These are phyloP conservation scores for Variabilichromis moorii DNA, from an alignment of 2,113 vertebrate species.

Conservation along the genomic window DNA sequence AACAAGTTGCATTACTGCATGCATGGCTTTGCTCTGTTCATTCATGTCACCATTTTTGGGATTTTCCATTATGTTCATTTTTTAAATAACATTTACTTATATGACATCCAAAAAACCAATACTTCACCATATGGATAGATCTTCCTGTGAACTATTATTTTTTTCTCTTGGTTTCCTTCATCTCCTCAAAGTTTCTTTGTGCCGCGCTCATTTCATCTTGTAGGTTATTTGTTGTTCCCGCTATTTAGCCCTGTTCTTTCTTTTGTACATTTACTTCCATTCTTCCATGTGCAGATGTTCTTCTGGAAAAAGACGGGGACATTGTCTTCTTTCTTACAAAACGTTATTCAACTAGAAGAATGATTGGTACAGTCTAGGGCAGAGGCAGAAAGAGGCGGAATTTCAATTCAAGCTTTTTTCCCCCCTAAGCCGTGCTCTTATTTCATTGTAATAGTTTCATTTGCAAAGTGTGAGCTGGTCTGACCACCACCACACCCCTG, in stretches of 20 bases:
- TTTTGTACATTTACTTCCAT: not conserved
- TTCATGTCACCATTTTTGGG: not conserved
- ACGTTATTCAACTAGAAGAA: not conserved
- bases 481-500: not conserved
- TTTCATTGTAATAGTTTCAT: constrained; percentile 17
- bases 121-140: not conserved
- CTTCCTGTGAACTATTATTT: not conserved
- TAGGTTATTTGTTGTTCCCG: not conserved
- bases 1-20: not conserved
- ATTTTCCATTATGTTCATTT: not conserved
- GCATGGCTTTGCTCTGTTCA: not conserved
- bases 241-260: not conserved
- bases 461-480: constrained; percentile 12
- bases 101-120: not conserved
- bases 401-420: not conserved
- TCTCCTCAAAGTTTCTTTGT: not conserved
- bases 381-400: not conserved
- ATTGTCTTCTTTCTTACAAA: not conserved
- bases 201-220: not conserved
- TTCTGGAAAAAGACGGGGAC: not conserved
- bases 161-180: not conserved
- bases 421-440: not conserved
- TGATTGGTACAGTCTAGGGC: not conserved
- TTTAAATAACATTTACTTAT: not conserved
- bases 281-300: not conserved